Evolutionary conservation across 2,797 vertebrate genomes (phyloP).

Genomic region (Semotilus atromaculatus): DNA sequence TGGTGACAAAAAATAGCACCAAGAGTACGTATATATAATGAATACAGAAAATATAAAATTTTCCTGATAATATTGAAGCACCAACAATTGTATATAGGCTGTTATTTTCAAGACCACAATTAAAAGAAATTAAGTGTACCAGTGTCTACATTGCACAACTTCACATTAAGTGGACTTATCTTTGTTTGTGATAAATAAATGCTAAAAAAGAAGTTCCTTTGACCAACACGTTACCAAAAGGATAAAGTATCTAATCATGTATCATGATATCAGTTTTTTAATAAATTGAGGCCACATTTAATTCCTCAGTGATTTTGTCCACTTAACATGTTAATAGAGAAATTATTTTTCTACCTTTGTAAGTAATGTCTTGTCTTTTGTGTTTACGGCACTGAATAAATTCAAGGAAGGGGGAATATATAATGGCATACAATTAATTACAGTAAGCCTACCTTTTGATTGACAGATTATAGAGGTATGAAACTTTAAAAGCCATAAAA

Average conservation of each 20-base stretch:
- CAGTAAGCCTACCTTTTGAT: background rate
- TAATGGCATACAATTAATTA: background rate
- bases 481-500: background rate
- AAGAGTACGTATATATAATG: background rate
- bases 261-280: conserved; percentile 13
- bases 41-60: background rate
- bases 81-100: background rate
- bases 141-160: background rate
- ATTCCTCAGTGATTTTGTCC: conserved; percentile 59
- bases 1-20: background rate
- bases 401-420: conserved; percentile 28
- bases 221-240: conserved; percentile 32
- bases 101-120: background rate
- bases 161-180: background rate
- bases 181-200: background rate
- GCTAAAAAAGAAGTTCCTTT: background rate
- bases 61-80: background rate
- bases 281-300: conserved; percentile 8
- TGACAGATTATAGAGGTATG: conserved; percentile 4
- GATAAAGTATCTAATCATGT: conserved; percentile 27
- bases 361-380: conserved; percentile 37
- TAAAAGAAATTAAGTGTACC: background rate
- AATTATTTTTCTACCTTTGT: conserved; percentile 81
- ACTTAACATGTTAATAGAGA: conserved; percentile 70
- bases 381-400: conserved; percentile 40